Conservation (phyloP, 2,113 vertebrate genomes). For the Lepidothrix coronata region DNA sequence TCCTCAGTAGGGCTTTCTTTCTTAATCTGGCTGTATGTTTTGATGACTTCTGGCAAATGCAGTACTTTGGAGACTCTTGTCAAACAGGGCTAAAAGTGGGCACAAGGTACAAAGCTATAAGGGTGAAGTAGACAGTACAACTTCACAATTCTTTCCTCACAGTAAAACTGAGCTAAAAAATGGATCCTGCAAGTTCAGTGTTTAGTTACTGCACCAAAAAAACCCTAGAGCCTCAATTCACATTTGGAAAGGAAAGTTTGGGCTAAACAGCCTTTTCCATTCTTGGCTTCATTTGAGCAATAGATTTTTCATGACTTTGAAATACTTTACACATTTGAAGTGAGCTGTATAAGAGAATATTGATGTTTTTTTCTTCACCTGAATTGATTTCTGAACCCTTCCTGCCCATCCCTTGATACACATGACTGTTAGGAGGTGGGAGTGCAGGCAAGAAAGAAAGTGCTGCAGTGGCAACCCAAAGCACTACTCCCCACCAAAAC, state of each 20-base stretch:
- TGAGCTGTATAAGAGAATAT: background rate
- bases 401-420: background rate
- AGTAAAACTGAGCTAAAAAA: background rate
- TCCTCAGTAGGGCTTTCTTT: background rate
- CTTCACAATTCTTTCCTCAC: background rate
- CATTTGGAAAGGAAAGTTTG: background rate
- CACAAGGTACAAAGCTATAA: background rate
- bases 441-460: background rate
- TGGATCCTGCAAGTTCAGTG: background rate
- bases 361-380: background rate
- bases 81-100: background rate
- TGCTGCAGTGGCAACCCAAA: accelerated
- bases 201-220: background rate
- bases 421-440: accelerated
- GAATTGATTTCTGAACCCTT: background rate
- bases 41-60: background rate
- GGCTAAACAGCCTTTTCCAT: background rate
- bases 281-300: background rate
- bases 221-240: background rate
- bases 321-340: background rate
- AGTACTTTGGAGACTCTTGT: background rate
- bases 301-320: background rate
- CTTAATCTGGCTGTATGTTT: background rate
- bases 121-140: background rate
- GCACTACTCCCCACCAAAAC: background rate